These are phyloP conservation scores for Diploscapter pachys DNA, from an alignment of 1,140 invertebrate genomes.

Conservation along the genomic window DNA sequence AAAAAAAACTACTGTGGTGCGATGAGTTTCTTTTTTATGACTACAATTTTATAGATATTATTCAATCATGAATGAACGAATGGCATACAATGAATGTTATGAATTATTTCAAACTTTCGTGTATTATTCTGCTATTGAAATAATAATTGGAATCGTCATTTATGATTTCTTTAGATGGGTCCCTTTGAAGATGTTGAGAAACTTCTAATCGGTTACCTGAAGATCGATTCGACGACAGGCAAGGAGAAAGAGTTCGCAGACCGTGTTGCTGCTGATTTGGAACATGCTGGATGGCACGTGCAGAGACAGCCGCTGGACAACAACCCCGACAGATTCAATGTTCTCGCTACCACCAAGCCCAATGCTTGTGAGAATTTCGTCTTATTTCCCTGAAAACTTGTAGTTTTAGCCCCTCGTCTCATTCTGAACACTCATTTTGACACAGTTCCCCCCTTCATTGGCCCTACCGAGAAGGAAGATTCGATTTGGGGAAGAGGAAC, in stretches of 20 bases:
- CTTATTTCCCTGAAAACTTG: neutral
- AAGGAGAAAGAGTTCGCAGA: slow-evolving; percentile 36
- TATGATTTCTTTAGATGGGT: neutral
- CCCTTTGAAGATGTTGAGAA: neutral
- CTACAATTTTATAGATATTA: neutral
- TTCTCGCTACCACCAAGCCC: slow-evolving; percentile 13
- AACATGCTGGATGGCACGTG: slow-evolving; percentile 36
- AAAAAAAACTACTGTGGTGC: neutral
- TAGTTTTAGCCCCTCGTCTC: slow-evolving; percentile 24
- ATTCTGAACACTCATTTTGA: slow-evolving; percentile 47
- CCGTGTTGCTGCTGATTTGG: slow-evolving; percentile 35
- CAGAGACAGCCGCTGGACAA: slow-evolving; percentile 22
- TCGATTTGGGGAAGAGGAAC: slow-evolving; percentile 40
- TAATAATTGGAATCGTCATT: neutral
- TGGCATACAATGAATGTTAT: neutral
- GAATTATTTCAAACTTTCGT: neutral
- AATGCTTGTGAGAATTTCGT: neutral
- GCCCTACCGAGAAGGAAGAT: slow-evolving; percentile 22
- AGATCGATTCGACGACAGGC: slow-evolving; percentile 45
- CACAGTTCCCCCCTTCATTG: slow-evolving; percentile 48
- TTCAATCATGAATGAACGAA: neutral
- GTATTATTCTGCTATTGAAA: neutral
- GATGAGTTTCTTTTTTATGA: neutral
- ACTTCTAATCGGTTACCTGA: slow-evolving; percentile 40
- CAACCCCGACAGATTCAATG: slow-evolving; percentile 33